These are phyloP conservation scores for Hippocampus zosterae DNA, from an alignment of 2,113 vertebrate species.

Conservation along the genomic window DNA sequence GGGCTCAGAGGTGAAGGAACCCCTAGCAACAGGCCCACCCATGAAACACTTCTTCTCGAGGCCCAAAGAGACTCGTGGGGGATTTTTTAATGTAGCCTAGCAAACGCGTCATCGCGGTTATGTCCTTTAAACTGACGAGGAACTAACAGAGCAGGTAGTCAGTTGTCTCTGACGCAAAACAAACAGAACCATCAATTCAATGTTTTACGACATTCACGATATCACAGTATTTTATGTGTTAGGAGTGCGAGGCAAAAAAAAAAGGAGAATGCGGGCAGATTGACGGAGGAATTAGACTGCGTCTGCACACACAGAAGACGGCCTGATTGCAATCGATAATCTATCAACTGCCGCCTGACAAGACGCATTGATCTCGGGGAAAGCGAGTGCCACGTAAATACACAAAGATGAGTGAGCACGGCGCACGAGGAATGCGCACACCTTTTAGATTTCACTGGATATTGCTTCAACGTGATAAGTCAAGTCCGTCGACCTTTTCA, in stretches of 20 bases:
- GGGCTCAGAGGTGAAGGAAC: conserved; percentile 42
- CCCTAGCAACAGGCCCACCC: background rate
- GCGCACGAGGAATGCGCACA: background rate
- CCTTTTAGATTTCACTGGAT: conserved; percentile 1
- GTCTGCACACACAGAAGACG: conserved; percentile 48
- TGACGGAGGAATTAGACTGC: conserved; percentile 58
- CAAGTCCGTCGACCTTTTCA: background rate
- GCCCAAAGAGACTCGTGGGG: background rate
- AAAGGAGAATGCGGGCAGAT: conserved; percentile 19
- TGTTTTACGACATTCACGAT: background rate
- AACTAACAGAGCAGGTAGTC: background rate
- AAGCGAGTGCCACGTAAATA: conserved; percentile 5
- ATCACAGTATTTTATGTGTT: background rate
- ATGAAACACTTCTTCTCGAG: background rate
- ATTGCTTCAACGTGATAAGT: conserved; percentile 21
- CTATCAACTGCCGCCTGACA: conserved; percentile 56
- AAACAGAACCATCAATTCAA: background rate
- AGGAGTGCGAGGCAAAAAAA: background rate
- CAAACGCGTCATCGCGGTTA: conserved; percentile 11
- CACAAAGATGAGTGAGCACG: conserved; percentile 13
- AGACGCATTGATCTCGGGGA: conserved; percentile 43
- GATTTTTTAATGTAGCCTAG: background rate
- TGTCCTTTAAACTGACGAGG: background rate
- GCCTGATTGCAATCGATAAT: conserved; percentile 62
- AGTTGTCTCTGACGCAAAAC: background rate